A percentile compares a stretch with the other conserved stretches of the same genome.
These are phyloP conservation scores for Timema cristinae DNA, from an alignment of 2,888 invertebrate genomes.

Conservation along the genomic window DNA sequence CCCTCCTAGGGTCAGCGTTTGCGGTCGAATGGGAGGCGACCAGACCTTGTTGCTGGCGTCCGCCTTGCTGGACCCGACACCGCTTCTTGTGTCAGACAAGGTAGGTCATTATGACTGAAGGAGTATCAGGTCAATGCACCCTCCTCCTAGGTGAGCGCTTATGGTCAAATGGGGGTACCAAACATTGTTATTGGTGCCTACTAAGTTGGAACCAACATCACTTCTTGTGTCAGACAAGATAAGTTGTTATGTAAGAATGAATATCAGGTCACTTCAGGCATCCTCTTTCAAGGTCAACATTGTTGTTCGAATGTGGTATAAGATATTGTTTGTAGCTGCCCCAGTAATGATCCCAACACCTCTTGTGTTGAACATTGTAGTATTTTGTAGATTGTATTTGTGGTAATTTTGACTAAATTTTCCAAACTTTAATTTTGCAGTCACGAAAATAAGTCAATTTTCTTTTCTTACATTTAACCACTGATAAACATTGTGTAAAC, in stretches of 20 bases:
- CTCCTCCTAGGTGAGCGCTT: conserved; percentile 42
- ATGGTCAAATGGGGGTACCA: conserved; percentile 35
- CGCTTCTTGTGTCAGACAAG: conserved; percentile 34
- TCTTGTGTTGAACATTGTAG: conserved; percentile 38
- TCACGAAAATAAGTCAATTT: too few relatives aligned
- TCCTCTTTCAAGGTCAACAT: conserved; percentile 42
- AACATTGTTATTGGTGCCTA: conserved; percentile 37
- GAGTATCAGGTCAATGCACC: conserved; percentile 15
- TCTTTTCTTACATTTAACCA: too few relatives aligned
- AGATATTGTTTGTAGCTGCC: conserved; percentile 37
- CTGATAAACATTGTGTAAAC: too few relatives aligned
- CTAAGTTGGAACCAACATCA: conserved; percentile 37
- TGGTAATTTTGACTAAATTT: too few relatives aligned
- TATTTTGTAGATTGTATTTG: too few relatives aligned
- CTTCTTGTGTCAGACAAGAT: conserved; percentile 34
- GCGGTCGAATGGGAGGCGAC: conserved; percentile 34
- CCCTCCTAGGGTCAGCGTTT: conserved; percentile 43
- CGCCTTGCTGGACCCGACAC: conserved; percentile 37
- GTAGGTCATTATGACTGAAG: neutral
- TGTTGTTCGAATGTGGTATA: conserved; percentile 35
- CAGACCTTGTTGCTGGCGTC: conserved; percentile 37
- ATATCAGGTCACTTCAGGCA: too few relatives aligned
- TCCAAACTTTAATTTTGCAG: too few relatives aligned
- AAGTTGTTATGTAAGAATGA: too few relatives aligned
- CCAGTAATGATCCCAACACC: conserved; percentile 37